Conservation (phyloP, 2,113 vertebrate genomes). For the Amazona guildingii region DNA sequence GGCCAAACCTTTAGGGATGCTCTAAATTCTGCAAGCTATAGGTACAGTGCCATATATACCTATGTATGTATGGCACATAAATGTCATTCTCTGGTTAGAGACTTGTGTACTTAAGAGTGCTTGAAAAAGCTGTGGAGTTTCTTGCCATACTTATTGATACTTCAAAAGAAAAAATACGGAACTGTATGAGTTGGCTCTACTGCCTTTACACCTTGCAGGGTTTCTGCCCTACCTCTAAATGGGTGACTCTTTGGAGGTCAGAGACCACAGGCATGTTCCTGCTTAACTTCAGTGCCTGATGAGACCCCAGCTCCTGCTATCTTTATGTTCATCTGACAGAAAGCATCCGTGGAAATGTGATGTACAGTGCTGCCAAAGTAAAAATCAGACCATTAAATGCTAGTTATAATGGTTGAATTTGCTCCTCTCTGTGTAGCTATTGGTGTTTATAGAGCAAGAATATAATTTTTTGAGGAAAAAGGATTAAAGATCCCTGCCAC, state of each 20-base stretch:
- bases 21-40: slow-evolving; percentile 36
- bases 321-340: background rate
- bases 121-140: background rate
- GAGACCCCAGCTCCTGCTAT: background rate
- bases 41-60: slow-evolving; percentile 32
- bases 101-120: background rate
- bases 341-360: background rate
- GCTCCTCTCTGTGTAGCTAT: background rate
- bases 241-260: background rate
- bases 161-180: background rate
- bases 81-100: background rate
- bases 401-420: background rate
- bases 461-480: background rate
- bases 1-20: background rate
- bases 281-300: background rate
- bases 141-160: background rate
- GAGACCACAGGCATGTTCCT: background rate
- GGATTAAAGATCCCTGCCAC: background rate
- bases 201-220: background rate
- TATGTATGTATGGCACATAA: background rate
- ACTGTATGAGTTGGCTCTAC: background rate
- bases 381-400: background rate
- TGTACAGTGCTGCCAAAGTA: background rate
- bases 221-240: background rate
- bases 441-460: background rate